Percentiles rank a stretch among this genome's conserved stretches.
Evolutionary conservation across 2,113 vertebrate genomes (phyloP).

Genomic region (Microcebus murinus): DNA sequence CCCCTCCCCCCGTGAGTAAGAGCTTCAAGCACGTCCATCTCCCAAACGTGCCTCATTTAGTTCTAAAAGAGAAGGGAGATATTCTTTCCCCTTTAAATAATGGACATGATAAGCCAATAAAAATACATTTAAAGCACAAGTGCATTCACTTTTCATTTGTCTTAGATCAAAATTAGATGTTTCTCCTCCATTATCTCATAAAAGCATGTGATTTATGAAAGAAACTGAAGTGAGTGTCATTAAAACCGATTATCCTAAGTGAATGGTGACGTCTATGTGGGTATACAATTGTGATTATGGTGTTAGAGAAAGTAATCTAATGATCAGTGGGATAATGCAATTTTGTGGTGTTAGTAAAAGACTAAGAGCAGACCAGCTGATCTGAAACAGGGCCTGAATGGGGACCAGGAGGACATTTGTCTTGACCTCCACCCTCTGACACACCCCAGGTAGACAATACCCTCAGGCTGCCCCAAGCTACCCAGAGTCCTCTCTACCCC

Average conservation of each 20-base stretch:
- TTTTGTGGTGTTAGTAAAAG: conserved; percentile 63
- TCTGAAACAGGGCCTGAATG: neutral
- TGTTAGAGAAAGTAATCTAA: conserved; percentile 80
- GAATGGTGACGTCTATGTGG: conserved; percentile 75
- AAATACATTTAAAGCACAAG: conserved; percentile 71
- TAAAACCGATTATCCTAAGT: conserved; percentile 83
- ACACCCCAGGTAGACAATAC: neutral
- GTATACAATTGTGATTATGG: conserved; percentile 82
- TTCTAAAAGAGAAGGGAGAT: conserved; percentile 73
- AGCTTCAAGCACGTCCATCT: too few species aligned
- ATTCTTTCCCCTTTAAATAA: conserved; percentile 75
- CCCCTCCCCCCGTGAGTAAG: too few species aligned
- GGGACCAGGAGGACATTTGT: neutral
- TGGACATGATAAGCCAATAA: conserved; percentile 71
- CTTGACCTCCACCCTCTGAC: neutral
- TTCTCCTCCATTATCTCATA: conserved; percentile 83
- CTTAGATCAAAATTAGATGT: conserved; percentile 78
- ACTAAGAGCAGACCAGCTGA: conserved; percentile 50
- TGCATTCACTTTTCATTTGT: conserved; percentile 78
- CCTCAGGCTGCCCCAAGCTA: neutral
- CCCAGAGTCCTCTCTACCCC: neutral
- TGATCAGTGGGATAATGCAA: conserved; percentile 75
- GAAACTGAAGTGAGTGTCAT: conserved; percentile 71
- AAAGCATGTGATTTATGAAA: conserved; percentile 84
- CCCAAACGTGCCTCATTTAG: conserved; percentile 17